These are phyloP conservation scores for Scarus forsteni DNA, from an alignment of 2,797 vertebrate species.

Conservation along the genomic window DNA sequence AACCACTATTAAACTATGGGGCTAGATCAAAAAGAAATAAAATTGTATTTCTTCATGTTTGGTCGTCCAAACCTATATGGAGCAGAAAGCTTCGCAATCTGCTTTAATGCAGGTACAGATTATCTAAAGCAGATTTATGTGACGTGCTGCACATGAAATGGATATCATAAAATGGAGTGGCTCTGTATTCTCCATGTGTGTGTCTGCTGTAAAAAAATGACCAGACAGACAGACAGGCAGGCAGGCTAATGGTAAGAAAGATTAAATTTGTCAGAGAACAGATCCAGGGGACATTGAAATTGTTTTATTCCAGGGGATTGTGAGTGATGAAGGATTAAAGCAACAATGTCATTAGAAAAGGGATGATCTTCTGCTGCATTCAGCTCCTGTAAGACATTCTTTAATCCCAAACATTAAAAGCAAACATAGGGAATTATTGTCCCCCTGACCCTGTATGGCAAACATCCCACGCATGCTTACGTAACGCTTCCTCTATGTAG, in stretches of 20 bases:
- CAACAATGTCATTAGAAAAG: slow-evolving; percentile 83
- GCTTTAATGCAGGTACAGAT: slow-evolving; percentile 26
- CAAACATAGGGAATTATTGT: slow-evolving; percentile 81
- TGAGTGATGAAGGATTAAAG: slow-evolving; percentile 80
- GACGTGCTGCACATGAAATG: slow-evolving; percentile 41
- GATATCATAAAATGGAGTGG: slow-evolving; percentile 52
- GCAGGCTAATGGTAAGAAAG: slow-evolving; percentile 63
- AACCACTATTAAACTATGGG: background rate
- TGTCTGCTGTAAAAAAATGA: slow-evolving; percentile 40
- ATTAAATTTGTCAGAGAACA: slow-evolving; percentile 67
- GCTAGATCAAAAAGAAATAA: background rate
- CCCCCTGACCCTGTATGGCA: slow-evolving; percentile 54
- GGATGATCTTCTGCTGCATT: slow-evolving; percentile 76
- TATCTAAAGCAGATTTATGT: slow-evolving; percentile 2
- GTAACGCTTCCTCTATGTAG: slow-evolving; percentile 35
- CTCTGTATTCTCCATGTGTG: slow-evolving; percentile 15
- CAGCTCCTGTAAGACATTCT: slow-evolving; percentile 72
- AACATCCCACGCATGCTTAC: slow-evolving; percentile 39
- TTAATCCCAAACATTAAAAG: slow-evolving; percentile 85
- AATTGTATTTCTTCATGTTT: background rate
- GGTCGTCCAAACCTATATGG: slow-evolving; percentile 1
- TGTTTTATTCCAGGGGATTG: slow-evolving; percentile 78
- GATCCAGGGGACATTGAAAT: slow-evolving; percentile 67
- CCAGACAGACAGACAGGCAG: slow-evolving; percentile 14
- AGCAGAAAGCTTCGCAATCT: background rate